Conservation (phyloP, 2,888 invertebrate genomes). For the Himalopsyche kuldschensis region DNA sequence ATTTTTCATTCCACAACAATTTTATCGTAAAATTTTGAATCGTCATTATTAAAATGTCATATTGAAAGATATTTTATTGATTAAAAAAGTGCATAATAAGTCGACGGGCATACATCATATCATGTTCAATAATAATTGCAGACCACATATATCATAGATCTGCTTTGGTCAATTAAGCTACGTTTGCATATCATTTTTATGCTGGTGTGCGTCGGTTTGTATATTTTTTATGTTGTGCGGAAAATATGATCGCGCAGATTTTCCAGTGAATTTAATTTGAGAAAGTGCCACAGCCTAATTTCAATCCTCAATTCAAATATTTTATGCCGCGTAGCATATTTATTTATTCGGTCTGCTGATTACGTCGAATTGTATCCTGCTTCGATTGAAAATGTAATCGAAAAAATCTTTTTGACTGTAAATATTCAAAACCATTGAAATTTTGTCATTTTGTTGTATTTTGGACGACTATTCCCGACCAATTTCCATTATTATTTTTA, state of each 20-base stretch:
- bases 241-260: conserved; percentile 25
- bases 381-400: neutral
- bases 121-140: too few relatives aligned
- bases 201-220: neutral
- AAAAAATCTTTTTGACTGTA: neutral
- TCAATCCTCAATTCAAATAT: neutral
- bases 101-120: too few relatives aligned
- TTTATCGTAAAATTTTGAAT: too few relatives aligned
- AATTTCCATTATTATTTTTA: too few relatives aligned
- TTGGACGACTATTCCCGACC: neutral
- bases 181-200: neutral
- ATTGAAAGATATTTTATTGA: too few relatives aligned
- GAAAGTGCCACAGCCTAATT: conserved; percentile 18
- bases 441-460: neutral
- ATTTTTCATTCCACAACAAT: too few relatives aligned
- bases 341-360: neutral
- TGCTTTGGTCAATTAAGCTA: neutral
- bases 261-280: conserved; percentile 36
- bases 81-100: too few relatives aligned
- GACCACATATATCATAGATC: neutral
- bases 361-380: neutral
- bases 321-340: neutral
- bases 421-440: neutral
- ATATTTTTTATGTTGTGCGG: neutral
- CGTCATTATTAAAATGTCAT: too few relatives aligned